Evolutionary conservation across 2,888 invertebrate species (phyloP).

Genomic region (Trichacis sp.): DNA sequence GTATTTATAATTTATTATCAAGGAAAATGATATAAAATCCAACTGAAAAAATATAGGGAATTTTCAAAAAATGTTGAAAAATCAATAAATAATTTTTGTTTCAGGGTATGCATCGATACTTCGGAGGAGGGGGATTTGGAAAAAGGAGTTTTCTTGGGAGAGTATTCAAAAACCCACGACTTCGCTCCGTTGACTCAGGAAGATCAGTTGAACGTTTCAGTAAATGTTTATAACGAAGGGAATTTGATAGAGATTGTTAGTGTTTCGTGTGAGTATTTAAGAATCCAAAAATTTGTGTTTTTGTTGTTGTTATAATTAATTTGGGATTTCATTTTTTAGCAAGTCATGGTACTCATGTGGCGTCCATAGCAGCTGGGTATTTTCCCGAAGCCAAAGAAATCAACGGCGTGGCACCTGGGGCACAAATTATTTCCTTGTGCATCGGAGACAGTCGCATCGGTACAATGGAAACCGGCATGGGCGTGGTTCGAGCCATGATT

Average conservation of each 20-base stretch:
- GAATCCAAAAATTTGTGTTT: too few relatives aligned
- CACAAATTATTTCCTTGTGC: constrained; percentile 91
- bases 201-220: constrained; percentile 88
- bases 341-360: constrained; percentile 97
- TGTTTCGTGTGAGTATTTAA: constrained; percentile 84
- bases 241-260: constrained; percentile 92
- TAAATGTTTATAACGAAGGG: constrained; percentile 93
- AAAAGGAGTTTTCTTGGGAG: constrained; percentile 82
- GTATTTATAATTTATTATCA: too few relatives aligned
- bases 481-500: constrained; percentile 91
- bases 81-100: constrained; percentile 47
- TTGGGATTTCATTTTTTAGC: constrained; percentile 71
- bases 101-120: constrained; percentile 89
- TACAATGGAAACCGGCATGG: constrained; percentile 97
- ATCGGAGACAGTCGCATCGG: constrained; percentile 94
- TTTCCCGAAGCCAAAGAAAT: constrained; percentile 88
- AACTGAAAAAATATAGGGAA: too few relatives aligned
- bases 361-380: constrained; percentile 93
- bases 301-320: too few relatives aligned
- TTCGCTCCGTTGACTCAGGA: constrained; percentile 81
- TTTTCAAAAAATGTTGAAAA: too few relatives aligned
- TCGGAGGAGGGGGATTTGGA: constrained; percentile 84
- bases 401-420: constrained; percentile 97
- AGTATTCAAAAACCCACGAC: constrained; percentile 84
- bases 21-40: neutral